Evolutionary conservation across 2,888 invertebrate species (phyloP), one percentile per base, ranked within the genome.

Genomic region (Tetranychus truncatus): DNA sequence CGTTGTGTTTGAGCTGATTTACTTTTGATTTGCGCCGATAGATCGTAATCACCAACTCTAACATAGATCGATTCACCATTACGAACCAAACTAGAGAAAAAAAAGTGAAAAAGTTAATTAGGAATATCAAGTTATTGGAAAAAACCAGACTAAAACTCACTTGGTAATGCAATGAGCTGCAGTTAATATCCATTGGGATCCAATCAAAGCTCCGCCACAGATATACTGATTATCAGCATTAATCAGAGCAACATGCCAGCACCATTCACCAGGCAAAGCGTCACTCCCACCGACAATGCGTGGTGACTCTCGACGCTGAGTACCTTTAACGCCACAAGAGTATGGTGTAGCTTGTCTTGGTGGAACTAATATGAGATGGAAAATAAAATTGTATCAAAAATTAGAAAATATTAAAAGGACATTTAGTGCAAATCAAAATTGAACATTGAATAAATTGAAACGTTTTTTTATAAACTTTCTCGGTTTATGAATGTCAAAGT

Each of bases 91-190:
- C 92, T 93, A 67, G 21, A 45, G 69, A 67, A 21, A 67, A 1
- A 34, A 67, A 65, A 65, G 6, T n/a, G 6, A 2, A 1, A 11
- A 0, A 21, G 3, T 55, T 73, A 2, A 65, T 65, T n/a, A 72
- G 6, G n/a, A 46, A 72, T 44, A 72, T 44, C 45, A 1, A 45
- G 18, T 21, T 20, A 20, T 73, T 9, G 20, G 8, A 46, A 72
- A 15, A 72, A 18, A 4, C 18, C 18, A 72, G 45, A 55, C 1
- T 1, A 65, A 74, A 20, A 73, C 21, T 86, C 82, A 92, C 92
- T 92, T 92, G 79, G 93, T 93, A 72, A 94, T 92, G 81, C 94
- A 94, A 82, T 94, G 94, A 44, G 94, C 94, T 0, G 93, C 93
- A 0, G 93, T 94, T 69, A 94, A 86, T 75, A 92, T 92, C 94